phyloP scores from a whole-genome alignment of 1,140 invertebrate genomes.

The Drosophila repleta region DNA sequence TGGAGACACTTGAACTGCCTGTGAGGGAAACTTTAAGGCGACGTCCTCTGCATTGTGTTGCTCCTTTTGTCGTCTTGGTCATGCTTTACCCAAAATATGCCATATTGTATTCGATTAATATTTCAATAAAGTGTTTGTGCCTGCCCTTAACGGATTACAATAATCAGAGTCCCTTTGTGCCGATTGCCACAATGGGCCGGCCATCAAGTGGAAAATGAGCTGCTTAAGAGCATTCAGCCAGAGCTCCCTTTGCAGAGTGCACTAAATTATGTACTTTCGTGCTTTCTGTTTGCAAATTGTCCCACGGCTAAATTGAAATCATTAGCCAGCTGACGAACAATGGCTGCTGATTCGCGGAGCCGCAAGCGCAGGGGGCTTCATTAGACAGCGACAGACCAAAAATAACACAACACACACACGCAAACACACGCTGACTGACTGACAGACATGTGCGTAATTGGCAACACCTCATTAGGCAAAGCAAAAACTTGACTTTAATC shows the following conservation, averaged over 20 bases:
- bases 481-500: slow-evolving; percentile 62
- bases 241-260: slow-evolving; percentile 15
- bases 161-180: slow-evolving; percentile 61
- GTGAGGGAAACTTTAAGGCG: not conserved
- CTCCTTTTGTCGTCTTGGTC: slow-evolving; percentile 33
- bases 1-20: too few species aligned
- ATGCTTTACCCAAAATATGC: slow-evolving; percentile 44
- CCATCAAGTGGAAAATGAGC: slow-evolving; percentile 30
- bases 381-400: slow-evolving; percentile 41
- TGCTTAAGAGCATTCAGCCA: slow-evolving; percentile 12
- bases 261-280: slow-evolving; percentile 51
- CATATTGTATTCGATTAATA: slow-evolving; percentile 79
- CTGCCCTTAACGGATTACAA: slow-evolving; percentile 69
- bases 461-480: slow-evolving; percentile 70
- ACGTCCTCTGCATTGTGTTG: not conserved
- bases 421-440: not conserved
- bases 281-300: not conserved
- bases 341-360: slow-evolving; percentile 52
- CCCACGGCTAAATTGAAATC: slow-evolving; percentile 51
- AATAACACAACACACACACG: slow-evolving; percentile 44
- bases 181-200: slow-evolving; percentile 36
- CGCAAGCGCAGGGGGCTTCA: slow-evolving; percentile 28
- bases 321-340: slow-evolving; percentile 59
- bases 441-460: slow-evolving; percentile 46
- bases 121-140: slow-evolving; percentile 73